Percentiles rank a stretch among this genome's conserved stretches.
Conservation (phyloP, 2,888 invertebrate genomes). For the Parnassius mnemosyne region DNA sequence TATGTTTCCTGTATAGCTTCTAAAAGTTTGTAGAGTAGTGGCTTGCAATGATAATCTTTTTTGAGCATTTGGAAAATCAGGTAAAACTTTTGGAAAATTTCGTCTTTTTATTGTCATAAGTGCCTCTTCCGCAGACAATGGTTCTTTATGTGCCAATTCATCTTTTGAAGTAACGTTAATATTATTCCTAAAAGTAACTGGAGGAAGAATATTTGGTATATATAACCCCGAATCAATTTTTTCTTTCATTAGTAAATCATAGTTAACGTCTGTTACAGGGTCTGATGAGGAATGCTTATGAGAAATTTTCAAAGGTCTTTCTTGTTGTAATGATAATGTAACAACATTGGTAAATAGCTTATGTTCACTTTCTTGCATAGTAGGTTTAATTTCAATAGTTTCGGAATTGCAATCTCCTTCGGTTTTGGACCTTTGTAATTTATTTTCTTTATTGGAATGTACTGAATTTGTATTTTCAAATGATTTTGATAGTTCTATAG, state of each 20-base stretch:
- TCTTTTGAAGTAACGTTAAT: constrained; percentile 89
- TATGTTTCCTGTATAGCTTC: constrained; percentile 47
- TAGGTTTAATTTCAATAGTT: constrained; percentile 28
- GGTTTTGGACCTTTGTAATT: constrained; percentile 67
- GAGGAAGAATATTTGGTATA: constrained; percentile 61
- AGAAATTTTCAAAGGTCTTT: constrained; percentile 73
- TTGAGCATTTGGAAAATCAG: constrained; percentile 84
- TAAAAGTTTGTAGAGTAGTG: constrained; percentile 64
- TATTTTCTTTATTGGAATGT: constrained; percentile 56
- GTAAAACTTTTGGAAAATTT: constrained; percentile 92
- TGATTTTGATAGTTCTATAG: constrained; percentile 87
- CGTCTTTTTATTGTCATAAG: constrained; percentile 86
- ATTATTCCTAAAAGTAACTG: constrained; percentile 76
- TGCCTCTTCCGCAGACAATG: constrained; percentile 85
- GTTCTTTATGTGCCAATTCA: constrained; percentile 59
- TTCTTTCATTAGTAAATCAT: constrained; percentile 60
- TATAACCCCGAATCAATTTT: constrained; percentile 49
- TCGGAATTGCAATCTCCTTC: constrained; percentile 56
- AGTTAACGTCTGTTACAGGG: constrained; percentile 82
- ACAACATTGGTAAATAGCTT: constrained; percentile 65
- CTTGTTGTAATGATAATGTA: constrained; percentile 54
- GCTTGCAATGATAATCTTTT: constrained; percentile 85
- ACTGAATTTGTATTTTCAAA: constrained; percentile 65
- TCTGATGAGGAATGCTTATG: constrained; percentile 85
- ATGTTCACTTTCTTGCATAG: constrained; percentile 36